These are phyloP conservation scores for Drosophila nr. fundita DNA, from an alignment of 2,888 invertebrate species.

Conservation along the genomic window DNA sequence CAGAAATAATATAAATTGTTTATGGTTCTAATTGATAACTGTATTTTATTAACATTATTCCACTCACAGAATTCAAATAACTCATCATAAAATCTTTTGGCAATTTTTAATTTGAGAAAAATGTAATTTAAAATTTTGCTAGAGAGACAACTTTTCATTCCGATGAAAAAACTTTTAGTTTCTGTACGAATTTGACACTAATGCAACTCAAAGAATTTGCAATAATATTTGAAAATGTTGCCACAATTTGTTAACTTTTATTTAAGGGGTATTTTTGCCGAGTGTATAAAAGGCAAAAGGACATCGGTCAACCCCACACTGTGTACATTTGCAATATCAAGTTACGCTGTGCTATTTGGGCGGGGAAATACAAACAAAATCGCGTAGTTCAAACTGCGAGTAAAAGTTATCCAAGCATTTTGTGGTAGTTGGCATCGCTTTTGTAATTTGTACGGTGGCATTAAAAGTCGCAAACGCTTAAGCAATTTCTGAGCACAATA, in stretches of 20 bases:
- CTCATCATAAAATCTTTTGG: background rate
- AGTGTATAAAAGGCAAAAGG: background rate
- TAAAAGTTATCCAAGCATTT: constrained; percentile 26
- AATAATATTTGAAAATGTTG: background rate
- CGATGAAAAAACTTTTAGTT: background rate
- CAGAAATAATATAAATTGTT: background rate
- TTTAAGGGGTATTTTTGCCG: background rate
- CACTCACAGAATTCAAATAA: background rate
- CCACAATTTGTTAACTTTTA: background rate
- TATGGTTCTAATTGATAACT: background rate
- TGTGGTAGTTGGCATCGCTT: constrained; percentile 2
- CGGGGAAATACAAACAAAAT: constrained; percentile 35
- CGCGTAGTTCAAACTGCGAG: constrained; percentile 21
- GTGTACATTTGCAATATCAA: constrained; percentile 21
- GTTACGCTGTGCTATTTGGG: constrained; percentile 26
- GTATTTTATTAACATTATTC: background rate
- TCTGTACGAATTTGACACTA: background rate
- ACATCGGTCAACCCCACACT: background rate
- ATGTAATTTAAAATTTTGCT: background rate
- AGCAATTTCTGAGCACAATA: constrained; percentile 31
- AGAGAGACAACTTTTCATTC: background rate
- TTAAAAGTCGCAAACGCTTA: constrained; percentile 53
- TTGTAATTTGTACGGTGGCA: constrained; percentile 25
- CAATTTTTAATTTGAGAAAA: background rate
- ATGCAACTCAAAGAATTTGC: background rate